Percentiles rank a stretch among this genome's conserved stretches.
These are phyloP conservation scores for Neogale vison DNA, from an alignment of 2,113 vertebrate genomes.

Conservation along the genomic window DNA sequence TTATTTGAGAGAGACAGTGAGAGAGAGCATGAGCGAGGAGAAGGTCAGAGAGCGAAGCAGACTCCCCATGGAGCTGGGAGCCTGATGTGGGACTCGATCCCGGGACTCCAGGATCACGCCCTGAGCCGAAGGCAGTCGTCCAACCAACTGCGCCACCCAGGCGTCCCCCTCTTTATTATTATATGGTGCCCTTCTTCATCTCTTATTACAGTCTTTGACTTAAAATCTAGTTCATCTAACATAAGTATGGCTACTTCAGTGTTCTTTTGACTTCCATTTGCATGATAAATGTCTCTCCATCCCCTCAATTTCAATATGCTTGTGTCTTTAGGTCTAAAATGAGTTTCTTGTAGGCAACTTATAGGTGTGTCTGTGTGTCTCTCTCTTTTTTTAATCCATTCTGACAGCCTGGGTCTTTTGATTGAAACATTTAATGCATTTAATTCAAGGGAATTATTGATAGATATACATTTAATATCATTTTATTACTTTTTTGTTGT, in stretches of 20 bases:
- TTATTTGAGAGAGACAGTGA: too few relatives aligned
- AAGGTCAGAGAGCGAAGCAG: too few relatives aligned
- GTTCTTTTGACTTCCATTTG: not conserved
- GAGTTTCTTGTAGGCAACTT: not conserved
- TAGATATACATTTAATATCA: not conserved
- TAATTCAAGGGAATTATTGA: not conserved
- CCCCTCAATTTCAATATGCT: not conserved
- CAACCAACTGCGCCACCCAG: too few relatives aligned
- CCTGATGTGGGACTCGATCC: too few relatives aligned
- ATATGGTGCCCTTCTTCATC: not conserved
- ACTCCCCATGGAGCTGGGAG: too few relatives aligned
- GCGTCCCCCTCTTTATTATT: too few relatives aligned
- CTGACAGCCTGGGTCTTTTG: not conserved
- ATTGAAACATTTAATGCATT: not conserved
- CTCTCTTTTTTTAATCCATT: not conserved
- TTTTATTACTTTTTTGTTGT: not conserved
- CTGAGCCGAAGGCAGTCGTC: too few relatives aligned
- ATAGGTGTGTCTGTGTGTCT: not conserved
- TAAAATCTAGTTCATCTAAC: not conserved
- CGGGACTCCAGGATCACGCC: too few relatives aligned
- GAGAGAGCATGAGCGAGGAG: too few relatives aligned
- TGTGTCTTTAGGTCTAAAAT: not conserved
- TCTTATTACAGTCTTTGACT: not conserved
- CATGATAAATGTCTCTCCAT: not conserved
- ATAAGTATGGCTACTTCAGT: too few relatives aligned